A percentile compares a stretch with the other conserved stretches of the same genome.
phyloP scores from a whole-genome alignment of 2,888 invertebrate species.

The Perizoma affinitatum region DNA sequence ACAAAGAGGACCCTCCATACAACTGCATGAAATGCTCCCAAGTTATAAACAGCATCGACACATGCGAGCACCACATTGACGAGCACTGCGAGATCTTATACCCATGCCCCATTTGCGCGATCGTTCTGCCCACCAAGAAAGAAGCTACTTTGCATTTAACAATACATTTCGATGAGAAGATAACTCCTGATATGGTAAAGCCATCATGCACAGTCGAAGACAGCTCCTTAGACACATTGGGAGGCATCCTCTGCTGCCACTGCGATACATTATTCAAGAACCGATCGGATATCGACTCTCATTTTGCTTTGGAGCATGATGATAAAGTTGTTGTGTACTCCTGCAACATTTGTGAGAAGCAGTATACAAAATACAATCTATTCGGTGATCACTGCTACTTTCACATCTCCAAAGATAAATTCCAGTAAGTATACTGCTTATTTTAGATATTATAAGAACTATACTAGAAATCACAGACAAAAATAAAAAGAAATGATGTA shows the following conservation, averaged over 20 bases:
- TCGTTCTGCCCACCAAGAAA: slow-evolving; percentile 51
- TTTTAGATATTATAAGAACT: too few relatives aligned
- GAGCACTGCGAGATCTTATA: slow-evolving; percentile 61
- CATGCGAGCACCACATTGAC: slow-evolving; percentile 67
- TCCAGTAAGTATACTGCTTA: slow-evolving; percentile 55
- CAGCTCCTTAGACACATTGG: slow-evolving; percentile 67
- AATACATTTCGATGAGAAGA: slow-evolving; percentile 62
- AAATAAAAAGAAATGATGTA: too few relatives aligned
- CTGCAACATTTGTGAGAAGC: slow-evolving; percentile 83
- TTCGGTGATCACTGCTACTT: slow-evolving; percentile 84
- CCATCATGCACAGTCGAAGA: slow-evolving; percentile 57
- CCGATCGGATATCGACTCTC: slow-evolving; percentile 79
- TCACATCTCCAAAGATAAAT: slow-evolving; percentile 71
- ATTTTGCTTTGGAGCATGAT: slow-evolving; percentile 74
- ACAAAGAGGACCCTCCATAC: slow-evolving; percentile 59
- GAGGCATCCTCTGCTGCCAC: slow-evolving; percentile 80
- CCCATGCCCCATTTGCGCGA: slow-evolving; percentile 69
- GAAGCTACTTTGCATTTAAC: slow-evolving; percentile 61
- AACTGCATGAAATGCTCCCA: slow-evolving; percentile 61
- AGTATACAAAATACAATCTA: slow-evolving; percentile 78
- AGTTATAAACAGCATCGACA: slow-evolving; percentile 54
- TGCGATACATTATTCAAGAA: slow-evolving; percentile 79
- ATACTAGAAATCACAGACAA: too few relatives aligned
- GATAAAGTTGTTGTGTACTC: slow-evolving; percentile 72
- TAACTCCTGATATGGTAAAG: slow-evolving; percentile 36